phyloP scores from a whole-genome alignment of 1,140 invertebrate genomes.

The Adelges cooleyi region DNA sequence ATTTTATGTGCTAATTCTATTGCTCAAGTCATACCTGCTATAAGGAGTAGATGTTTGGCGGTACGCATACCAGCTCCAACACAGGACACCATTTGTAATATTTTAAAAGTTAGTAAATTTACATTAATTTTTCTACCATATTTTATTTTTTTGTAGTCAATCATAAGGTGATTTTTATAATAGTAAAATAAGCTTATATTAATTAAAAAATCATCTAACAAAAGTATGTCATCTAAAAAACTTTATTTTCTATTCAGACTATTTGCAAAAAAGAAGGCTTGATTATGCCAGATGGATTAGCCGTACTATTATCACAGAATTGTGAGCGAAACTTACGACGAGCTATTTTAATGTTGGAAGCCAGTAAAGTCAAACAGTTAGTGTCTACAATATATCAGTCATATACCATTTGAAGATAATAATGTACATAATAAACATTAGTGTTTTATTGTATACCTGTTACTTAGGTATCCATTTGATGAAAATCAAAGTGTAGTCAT shows the following conservation, averaged over 20 bases:
- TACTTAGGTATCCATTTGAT: slow-evolving; percentile 63
- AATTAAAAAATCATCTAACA: no score
- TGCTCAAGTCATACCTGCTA: slow-evolving; percentile 88
- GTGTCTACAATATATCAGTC: slow-evolving; percentile 30
- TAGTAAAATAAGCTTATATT: no score
- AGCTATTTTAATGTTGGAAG: slow-evolving; percentile 88
- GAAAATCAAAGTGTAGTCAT: slow-evolving; percentile 67
- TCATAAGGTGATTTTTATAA: no score
- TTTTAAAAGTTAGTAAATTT: slow-evolving; percentile 42
- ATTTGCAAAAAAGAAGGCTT: slow-evolving; percentile 81
- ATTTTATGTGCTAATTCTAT: slow-evolving; percentile 92
- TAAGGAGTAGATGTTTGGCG: slow-evolving; percentile 83
- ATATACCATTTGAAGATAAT: no score
- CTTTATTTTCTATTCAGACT: slow-evolving; percentile 37
- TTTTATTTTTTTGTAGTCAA: neutral
- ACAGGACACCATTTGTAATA: slow-evolving; percentile 57
- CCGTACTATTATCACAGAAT: slow-evolving; percentile 61
- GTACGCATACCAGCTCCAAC: slow-evolving; percentile 82
- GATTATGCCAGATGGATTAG: slow-evolving; percentile 62
- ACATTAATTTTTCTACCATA: neutral
- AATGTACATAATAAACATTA: neutral
- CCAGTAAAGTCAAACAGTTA: slow-evolving; percentile 79
- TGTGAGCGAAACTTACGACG: slow-evolving; percentile 84
- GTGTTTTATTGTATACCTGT: neutral
- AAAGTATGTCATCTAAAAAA: no score